Base-by-base conservation (phyloP, 1,140 invertebrate species). In the Melitaea cinxia region DNA sequence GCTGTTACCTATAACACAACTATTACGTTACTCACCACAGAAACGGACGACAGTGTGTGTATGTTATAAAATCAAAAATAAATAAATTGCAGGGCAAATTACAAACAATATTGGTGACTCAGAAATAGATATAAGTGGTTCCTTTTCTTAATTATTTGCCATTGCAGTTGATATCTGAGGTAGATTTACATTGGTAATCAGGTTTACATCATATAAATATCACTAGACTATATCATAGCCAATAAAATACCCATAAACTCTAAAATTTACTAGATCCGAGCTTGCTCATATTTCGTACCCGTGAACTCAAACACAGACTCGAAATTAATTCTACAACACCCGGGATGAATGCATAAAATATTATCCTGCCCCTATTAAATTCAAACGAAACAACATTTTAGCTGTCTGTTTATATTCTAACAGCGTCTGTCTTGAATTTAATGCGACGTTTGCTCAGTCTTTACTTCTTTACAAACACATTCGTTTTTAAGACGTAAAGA, bases 331-430 rank as follows among this genome's bases (percentile, higher is more conserved):
- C 42, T 47, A 21, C 7, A 23, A 23, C 19, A 47, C 14, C 42
- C 17, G 23, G 19, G 42, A 9, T 23, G 42, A 47, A 47, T 47
- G 42, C 21, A 47, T 47, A 47, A 47, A 47, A 47, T 47, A 47
- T 47, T 47, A 47, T 47, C 42, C 42, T 47, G 14, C 42, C 42
- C 42, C 23, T 47, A 47, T 47, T 47, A 47, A 47, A 47, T 47
- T 47, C 42, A 47, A 47, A 47, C 19, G 21, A 47, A 47, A 47
- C 42, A 47, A 47, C 17, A 24, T 47, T 47, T 47, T 47, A 47
- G 42, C 42, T 47, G 39, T 19, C 39, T 45, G 15, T 47, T 23
- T n/a, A 23, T 47, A 47, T 47, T 23, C 42, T 19, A 19, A 45
- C 39, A 6, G n/a, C 15, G 35, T 37, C 35, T 19, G 17, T 19